Evolutionary conservation across 2,888 invertebrate genomes (phyloP), one percentile per base, ranked within the genome.

Genomic region (Microctonus hyperodae): DNA sequence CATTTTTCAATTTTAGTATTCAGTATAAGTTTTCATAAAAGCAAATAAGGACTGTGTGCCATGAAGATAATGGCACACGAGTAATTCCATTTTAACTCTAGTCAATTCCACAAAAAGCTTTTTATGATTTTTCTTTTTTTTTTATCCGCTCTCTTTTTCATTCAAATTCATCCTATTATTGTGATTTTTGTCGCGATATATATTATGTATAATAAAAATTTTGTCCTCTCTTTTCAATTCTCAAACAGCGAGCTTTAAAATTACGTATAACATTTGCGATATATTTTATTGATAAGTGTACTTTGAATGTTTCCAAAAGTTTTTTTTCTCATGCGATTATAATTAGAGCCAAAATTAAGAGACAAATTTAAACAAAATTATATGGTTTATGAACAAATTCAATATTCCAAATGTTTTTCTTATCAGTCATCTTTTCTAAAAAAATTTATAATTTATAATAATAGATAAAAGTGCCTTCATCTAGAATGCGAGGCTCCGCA

Each of bases 401-500:
- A 16, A 4, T n/a, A 44, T 44, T 37, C 1, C n/a, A 37, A 37
- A n/a, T 20, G n/a, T n/a, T 35, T 50, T 51, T 55, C 40, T 13
- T 37, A 2, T n/a, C 25, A 25, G 55, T 20, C 7, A 16, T 20
- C 9, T 44, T 44, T 5, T 4, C n/a, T 4, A 59, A 70, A 44
- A 44, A 72, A 70, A 69, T 59, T 48, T 69, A 70, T 70, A 73
- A 73, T 75, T 74, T 71, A 62, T 55, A 71, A 73, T 75, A 75
- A 74, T 78, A 72, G 73, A 74, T n/a, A n/a, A 77, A 78, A 81
- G 81, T 81, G 81, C 81, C 81, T 81, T 81, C 78, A 77, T 65
- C 70, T 40, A 62, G 77, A 79, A 76, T 72, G 75, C 75, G 75
- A 75, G 70, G 74, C 76, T 79, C 74, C 75, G 72, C 72, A 68